phyloP scores from a whole-genome alignment of 2,113 vertebrate species.

The Clarias macrocephalus region DNA sequence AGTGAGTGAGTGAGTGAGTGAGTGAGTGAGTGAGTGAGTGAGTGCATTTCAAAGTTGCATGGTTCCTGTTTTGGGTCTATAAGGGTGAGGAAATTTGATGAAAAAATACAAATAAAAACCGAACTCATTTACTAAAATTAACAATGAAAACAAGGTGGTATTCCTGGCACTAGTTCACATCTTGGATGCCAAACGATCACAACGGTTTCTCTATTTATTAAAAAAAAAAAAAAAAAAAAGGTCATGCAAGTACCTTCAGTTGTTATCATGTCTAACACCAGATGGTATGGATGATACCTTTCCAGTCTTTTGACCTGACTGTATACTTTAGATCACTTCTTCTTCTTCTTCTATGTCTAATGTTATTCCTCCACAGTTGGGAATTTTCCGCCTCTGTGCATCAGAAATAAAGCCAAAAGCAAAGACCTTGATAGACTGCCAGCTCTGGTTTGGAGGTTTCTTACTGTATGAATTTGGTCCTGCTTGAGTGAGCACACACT shows the following conservation, averaged over 20 bases:
- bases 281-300: background rate
- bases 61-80: background rate
- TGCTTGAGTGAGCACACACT: background rate
- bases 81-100: background rate
- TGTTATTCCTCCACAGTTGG: background rate
- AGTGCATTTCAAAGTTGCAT: no score
- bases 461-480: background rate
- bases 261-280: background rate
- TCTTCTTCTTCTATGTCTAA: background rate
- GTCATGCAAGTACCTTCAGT: background rate
- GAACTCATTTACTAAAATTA: background rate
- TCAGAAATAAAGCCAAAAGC: slow-evolving; percentile 6
- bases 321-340: background rate
- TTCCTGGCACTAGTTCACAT: background rate
- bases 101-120: background rate
- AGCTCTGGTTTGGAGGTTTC: background rate
- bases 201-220: background rate
- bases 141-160: background rate
- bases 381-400: background rate
- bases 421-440: background rate
- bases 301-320: background rate
- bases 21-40: no score
- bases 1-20: no score
- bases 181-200: background rate
- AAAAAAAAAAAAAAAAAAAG: no score